Conservation (phyloP, 1,140 invertebrate genomes). For the Hetaerina americana region DNA sequence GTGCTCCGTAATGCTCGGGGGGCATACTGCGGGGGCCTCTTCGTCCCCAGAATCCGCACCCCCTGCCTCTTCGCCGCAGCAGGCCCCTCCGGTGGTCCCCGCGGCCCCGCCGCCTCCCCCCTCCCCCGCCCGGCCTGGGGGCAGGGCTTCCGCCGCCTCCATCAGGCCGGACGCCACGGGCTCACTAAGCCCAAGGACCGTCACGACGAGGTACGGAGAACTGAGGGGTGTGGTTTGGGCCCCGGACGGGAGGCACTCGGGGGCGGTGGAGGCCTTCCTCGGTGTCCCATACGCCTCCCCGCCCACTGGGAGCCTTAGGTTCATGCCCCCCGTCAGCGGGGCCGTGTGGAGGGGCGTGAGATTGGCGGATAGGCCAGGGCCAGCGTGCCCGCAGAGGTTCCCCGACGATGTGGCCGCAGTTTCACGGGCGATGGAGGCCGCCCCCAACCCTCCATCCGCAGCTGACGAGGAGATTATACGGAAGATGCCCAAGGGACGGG, state of each 20-base stretch:
- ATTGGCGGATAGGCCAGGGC: constrained; percentile 70
- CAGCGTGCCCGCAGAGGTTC: constrained; percentile 82
- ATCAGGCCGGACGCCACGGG: constrained; percentile 19
- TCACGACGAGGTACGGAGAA: constrained; percentile 79
- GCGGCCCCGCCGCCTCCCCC: background rate
- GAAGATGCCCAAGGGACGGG: constrained; percentile 71
- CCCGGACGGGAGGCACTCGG: constrained; percentile 46
- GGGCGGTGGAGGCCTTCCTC: constrained; percentile 83
- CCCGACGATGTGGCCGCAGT: constrained; percentile 43
- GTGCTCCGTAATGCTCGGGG: no score
- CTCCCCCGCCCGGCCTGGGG: background rate
- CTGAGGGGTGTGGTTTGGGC: constrained; percentile 62
- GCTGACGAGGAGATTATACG: constrained; percentile 59
- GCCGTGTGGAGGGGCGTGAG: constrained; percentile 84
- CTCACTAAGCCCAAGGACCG: constrained; percentile 51
- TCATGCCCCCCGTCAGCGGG: constrained; percentile 88
- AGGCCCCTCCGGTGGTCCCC: background rate
- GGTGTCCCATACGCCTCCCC: constrained; percentile 92
- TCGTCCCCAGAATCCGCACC: background rate
- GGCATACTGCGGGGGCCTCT: background rate
- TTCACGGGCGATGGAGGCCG: background rate
- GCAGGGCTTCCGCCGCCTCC: background rate
- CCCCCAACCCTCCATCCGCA: constrained; percentile 21
- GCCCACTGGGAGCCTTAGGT: constrained; percentile 73
- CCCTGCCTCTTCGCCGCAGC: background rate